phyloP scores from a whole-genome alignment of 2,797 vertebrate genomes.

The Myioborus miniatus region DNA sequence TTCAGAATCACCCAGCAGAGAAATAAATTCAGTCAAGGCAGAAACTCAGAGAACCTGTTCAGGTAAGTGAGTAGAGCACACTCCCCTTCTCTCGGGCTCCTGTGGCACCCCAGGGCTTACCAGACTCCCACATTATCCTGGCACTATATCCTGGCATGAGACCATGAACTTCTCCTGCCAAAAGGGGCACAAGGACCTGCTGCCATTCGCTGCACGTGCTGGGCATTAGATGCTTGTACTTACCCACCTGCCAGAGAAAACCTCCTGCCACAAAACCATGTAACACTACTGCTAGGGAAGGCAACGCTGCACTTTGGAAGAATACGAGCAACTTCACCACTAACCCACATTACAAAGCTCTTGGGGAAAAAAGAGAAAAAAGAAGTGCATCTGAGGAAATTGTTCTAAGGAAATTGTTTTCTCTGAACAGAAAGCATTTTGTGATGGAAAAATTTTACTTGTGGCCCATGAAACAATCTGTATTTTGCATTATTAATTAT shows the following conservation, averaged over 20 bases:
- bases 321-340: background rate
- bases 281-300: background rate
- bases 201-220: background rate
- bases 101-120: background rate
- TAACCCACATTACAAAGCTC: background rate
- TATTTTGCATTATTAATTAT: background rate
- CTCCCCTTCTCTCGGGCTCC: accelerated
- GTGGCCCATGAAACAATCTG: background rate
- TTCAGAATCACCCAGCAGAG: background rate
- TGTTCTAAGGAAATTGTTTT: background rate
- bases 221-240: background rate
- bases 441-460: background rate
- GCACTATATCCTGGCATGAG: background rate
- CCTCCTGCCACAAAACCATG: background rate
- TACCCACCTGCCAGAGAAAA: background rate
- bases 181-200: background rate
- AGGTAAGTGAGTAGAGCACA: background rate
- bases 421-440: background rate
- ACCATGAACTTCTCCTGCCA: background rate
- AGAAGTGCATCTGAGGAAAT: background rate
- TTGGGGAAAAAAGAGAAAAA: background rate
- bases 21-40: background rate
- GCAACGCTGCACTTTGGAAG: background rate
- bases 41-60: background rate
- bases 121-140: background rate